Evolutionary conservation across 1,140 invertebrate genomes (phyloP), one percentile per base, ranked within the genome.

Genomic region (Hyposmocoma kahamanoa): DNA sequence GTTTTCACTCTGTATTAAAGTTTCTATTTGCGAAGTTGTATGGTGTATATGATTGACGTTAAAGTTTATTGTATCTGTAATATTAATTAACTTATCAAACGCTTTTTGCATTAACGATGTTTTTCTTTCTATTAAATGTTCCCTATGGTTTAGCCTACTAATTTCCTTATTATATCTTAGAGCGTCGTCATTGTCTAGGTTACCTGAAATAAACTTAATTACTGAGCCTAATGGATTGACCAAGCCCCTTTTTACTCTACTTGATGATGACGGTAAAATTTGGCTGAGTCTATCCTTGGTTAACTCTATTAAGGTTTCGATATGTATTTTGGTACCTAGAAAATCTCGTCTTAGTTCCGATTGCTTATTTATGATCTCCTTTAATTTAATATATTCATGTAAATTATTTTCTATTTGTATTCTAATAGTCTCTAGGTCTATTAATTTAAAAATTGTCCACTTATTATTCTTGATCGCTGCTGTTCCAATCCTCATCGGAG

Each of bases 191-290:
- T 63, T 30, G 28, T 58, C 50, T 30, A 62, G 17, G 34, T 59
- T 60, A 30, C 64, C 57, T 1, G 52, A 56, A 42, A 63, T 54
- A 17, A 53, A 20, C 49, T 67, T 67, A 26, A 67, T 60, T 13
- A 61, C 15, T 4, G 55, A 63, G 36, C 57, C 57, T 43, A 59
- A 15, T 9, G 50, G 59, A 21, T 57, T 57, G 2, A 59, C 10
- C 30, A 59, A 19, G 20, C 47, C 50, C 32, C 53, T 19, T 48
- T 56, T 64, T 19, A 42, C 30, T 48, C 56, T 17, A 43, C 36
- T 28, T 8, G 15, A 32, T 11, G 48, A 50, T n/a, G n/a, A n/a
- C n/a, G n/a, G n/a, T 1, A 47, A 5, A n/a, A 62, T 32, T 36
- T 62, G 52, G 9, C 47, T 42, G 22, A 48, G 50, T 42, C 61